Percentiles rank a stretch among this genome's conserved stretches.
Evolutionary conservation across 2,888 invertebrate species (phyloP).

Genomic region (Leptopterna dolabrata): DNA sequence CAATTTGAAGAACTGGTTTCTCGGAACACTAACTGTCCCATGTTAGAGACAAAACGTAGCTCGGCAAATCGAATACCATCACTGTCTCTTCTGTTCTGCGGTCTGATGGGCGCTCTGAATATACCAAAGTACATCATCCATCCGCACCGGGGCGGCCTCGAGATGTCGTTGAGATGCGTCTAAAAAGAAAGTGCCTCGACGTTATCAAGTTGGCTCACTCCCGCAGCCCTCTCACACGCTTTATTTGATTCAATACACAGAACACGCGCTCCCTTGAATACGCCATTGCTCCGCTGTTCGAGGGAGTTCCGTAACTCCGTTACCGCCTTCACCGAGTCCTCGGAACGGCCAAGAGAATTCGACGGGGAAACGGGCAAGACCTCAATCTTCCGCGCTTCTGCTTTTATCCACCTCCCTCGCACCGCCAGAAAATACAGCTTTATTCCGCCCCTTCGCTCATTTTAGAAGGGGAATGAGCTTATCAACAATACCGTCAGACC

Average conservation of each 20-base stretch:
- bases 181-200: not conserved
- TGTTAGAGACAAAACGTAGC: not conserved
- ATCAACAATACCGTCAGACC: not conserved
- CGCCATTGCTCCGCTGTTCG: not conserved
- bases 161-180: not conserved
- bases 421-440: not conserved
- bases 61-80: not conserved
- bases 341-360: not conserved
- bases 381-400: constrained; percentile 8
- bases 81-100: not conserved
- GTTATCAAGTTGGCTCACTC: constrained; percentile 7
- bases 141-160: not conserved
- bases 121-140: not conserved
- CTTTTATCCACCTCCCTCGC: not conserved
- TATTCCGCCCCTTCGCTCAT: not conserved
- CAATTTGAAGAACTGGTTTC: no score
- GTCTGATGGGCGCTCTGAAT: not conserved
- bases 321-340: not conserved
- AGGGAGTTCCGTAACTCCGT: not conserved
- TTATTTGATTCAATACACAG: constrained; percentile 7
- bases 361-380: not conserved
- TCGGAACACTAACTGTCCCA: not conserved
- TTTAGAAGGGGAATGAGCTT: not conserved
- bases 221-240: not conserved
- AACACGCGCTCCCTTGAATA: not conserved